A percentile compares a stretch with the other conserved stretches of the same genome.
These are phyloP conservation scores for Orestias chungarensis DNA, from an alignment of 2,797 vertebrate genomes.

Conservation along the genomic window DNA sequence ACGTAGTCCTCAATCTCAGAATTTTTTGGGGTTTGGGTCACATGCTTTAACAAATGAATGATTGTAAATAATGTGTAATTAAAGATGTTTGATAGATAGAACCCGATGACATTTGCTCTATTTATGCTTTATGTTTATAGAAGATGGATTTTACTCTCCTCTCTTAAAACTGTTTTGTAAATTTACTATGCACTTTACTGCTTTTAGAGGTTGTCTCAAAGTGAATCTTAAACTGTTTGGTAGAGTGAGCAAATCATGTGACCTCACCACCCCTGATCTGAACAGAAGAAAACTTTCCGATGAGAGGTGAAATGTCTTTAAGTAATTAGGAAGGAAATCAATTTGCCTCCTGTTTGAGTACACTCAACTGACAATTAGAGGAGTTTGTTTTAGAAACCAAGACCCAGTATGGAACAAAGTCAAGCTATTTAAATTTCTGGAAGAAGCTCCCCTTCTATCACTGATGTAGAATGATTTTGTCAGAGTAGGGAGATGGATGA, in stretches of 20 bases:
- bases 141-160: not conserved
- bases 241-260: not conserved
- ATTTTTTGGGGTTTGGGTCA: too few species aligned
- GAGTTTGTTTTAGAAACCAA: not conserved
- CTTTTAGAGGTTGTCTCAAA: not conserved
- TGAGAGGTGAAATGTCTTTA: not conserved
- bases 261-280: not conserved
- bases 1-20: too few species aligned
- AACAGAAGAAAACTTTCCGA: not conserved
- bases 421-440: not conserved
- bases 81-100: not conserved
- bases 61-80: not conserved
- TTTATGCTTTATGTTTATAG: not conserved
- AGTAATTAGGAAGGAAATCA: constrained; percentile 1
- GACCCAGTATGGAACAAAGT: not conserved
- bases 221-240: not conserved
- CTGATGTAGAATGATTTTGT: not conserved
- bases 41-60: too few species aligned
- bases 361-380: not conserved
- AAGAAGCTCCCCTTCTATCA: not conserved
- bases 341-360: not conserved
- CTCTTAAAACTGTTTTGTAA: not conserved
- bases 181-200: not conserved
- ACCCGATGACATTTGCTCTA: not conserved
- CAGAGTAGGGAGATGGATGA: not conserved